A percentile compares a stretch with the other conserved stretches of the same genome.
Conservation (phyloP, 2,888 invertebrate genomes). For the Ypsolopha scabrella region DNA sequence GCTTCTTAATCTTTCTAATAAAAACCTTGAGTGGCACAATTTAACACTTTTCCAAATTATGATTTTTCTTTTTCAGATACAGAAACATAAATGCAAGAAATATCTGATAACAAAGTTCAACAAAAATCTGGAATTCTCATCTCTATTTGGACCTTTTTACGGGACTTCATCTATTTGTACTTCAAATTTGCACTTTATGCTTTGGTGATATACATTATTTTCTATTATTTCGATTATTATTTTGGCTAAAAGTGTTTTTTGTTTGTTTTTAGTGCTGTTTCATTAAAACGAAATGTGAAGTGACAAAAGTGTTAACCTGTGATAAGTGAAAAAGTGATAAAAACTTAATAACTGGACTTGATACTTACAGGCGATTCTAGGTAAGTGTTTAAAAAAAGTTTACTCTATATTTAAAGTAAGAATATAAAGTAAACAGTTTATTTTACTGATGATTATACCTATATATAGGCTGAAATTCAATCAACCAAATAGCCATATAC, state of each 20-base stretch:
- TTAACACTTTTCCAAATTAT: slow-evolving; percentile 13
- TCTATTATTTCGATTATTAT: slow-evolving; percentile 56
- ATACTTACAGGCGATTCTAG: background rate
- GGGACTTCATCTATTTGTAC: slow-evolving; percentile 48
- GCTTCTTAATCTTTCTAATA: background rate
- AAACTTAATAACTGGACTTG: background rate
- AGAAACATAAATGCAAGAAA: slow-evolving; percentile 29
- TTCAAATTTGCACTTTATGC: slow-evolving; percentile 53
- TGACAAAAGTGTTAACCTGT: slow-evolving; percentile 12
- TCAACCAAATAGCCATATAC: too few relatives aligned
- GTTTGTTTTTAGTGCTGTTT: slow-evolving; percentile 11
- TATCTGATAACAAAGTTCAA: background rate
- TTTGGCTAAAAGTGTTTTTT: slow-evolving; percentile 28
- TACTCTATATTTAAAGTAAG: too few relatives aligned
- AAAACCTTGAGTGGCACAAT: background rate
- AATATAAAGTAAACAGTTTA: too few relatives aligned
- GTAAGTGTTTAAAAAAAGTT: background rate
- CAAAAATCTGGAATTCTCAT: slow-evolving; percentile 22
- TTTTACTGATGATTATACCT: too few relatives aligned
- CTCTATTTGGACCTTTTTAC: slow-evolving; percentile 28
- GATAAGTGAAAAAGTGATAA: background rate
- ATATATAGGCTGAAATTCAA: too few relatives aligned
- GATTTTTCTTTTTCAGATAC: slow-evolving; percentile 5
- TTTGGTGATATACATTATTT: slow-evolving; percentile 41
- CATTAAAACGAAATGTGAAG: slow-evolving; percentile 40